These are phyloP conservation scores for Priocnemis perturbator DNA, from an alignment of 2,888 invertebrate species.

Conservation along the genomic window DNA sequence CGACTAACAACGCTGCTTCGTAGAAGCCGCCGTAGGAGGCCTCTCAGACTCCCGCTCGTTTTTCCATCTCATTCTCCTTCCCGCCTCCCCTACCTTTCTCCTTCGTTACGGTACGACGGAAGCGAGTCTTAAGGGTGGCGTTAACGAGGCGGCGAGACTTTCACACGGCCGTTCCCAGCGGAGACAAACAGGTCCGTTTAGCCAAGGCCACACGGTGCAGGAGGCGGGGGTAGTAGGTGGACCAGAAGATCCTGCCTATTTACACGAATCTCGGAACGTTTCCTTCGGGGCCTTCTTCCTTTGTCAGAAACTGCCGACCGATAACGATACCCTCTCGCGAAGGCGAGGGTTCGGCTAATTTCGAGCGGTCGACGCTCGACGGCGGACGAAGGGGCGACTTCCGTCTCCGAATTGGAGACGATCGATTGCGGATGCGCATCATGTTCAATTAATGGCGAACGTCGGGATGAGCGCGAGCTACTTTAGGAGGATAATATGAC, in stretches of 20 bases:
- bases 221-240: neutral
- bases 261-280: slow-evolving; percentile 24
- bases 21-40: no score
- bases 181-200: slow-evolving; percentile 53
- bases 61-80: neutral
- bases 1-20: no score
- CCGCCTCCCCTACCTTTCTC: neutral
- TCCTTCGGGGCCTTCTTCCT: neutral
- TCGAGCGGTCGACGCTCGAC: no score
- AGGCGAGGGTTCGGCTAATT: neutral
- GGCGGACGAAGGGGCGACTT: no score
- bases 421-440: no score
- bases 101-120: neutral
- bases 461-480: no score
- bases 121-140: slow-evolving; percentile 52
- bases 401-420: no score
- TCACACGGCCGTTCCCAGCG: slow-evolving; percentile 59
- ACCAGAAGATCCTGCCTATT: slow-evolving; percentile 41
- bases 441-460: no score
- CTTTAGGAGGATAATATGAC: no score
- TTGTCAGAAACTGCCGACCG: no score
- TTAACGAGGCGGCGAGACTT: slow-evolving; percentile 66
- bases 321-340: no score
- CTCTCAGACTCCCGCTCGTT: neutral
- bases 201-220: neutral